phyloP scores from a whole-genome alignment of 2,888 invertebrate species.

The Drosophila neonasuta region DNA sequence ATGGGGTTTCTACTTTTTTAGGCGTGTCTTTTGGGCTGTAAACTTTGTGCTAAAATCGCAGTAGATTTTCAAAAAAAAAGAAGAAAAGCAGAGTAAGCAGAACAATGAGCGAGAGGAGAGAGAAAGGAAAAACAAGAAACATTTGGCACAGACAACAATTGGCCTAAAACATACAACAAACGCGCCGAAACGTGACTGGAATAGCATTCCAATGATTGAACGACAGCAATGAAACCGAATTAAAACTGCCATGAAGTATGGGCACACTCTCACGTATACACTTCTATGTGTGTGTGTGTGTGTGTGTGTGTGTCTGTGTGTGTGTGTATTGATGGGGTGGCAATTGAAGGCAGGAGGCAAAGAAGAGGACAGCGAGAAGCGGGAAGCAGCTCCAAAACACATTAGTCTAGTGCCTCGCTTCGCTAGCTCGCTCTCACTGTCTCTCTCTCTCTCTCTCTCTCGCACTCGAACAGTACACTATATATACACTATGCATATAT shows the following conservation, averaged over 20 bases:
- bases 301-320: constrained; percentile 4
- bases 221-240: constrained; percentile 64
- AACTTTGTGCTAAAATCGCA: constrained; percentile 38
- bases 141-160: constrained; percentile 53
- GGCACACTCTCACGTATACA: constrained; percentile 21
- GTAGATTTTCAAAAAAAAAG: constrained; percentile 9
- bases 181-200: constrained; percentile 71
- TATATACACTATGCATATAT: constrained; percentile 17
- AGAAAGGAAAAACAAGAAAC: constrained; percentile 4
- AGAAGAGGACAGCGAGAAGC: neutral
- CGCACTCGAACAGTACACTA: constrained; percentile 6
- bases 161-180: constrained; percentile 60
- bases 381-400: constrained; percentile 40
- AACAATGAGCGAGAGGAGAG: neutral
- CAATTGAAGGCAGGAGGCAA: neutral
- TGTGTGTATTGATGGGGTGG: constrained; percentile 6
- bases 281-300: neutral
- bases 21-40: constrained; percentile 43
- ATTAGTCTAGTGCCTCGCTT: constrained; percentile 45
- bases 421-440: constrained; percentile 1
- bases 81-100: neutral
- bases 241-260: constrained; percentile 65
- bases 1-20: neutral
- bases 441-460: neutral
- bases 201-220: constrained; percentile 70